These are phyloP conservation scores for Sarcoramphus papa DNA, from an alignment of 2,797 vertebrate genomes.

Conservation along the genomic window DNA sequence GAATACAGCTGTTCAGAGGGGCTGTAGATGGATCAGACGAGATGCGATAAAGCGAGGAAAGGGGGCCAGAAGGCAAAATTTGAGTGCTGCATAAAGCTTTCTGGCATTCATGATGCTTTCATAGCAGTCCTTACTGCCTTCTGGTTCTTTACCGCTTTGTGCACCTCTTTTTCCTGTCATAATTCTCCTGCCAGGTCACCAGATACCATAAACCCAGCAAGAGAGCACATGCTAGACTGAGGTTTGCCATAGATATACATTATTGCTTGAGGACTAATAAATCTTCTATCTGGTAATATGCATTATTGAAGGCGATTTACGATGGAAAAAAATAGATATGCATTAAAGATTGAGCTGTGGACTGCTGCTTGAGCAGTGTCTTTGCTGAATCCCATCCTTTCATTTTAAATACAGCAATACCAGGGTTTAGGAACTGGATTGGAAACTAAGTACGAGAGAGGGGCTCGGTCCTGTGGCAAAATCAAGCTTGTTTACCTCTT, in stretches of 20 bases:
- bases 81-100: neutral
- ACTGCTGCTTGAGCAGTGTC: neutral
- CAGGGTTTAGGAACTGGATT: neutral
- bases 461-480: neutral
- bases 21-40: neutral
- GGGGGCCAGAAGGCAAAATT: neutral
- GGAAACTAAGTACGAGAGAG: rapidly evolving
- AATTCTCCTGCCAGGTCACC: neutral
- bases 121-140: neutral
- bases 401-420: neutral
- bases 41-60: neutral
- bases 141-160: neutral
- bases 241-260: neutral
- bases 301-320: rapidly evolving
- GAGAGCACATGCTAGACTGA: neutral
- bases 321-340: neutral
- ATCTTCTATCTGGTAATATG: neutral
- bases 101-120: neutral
- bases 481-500: neutral
- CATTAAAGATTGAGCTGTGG: neutral
- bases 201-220: neutral
- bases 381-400: neutral
- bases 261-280: neutral
- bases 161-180: neutral
- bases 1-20: neutral